These are phyloP conservation scores for Dromiciops gliroides DNA, from an alignment of 2,113 vertebrate genomes.

Conservation along the genomic window DNA sequence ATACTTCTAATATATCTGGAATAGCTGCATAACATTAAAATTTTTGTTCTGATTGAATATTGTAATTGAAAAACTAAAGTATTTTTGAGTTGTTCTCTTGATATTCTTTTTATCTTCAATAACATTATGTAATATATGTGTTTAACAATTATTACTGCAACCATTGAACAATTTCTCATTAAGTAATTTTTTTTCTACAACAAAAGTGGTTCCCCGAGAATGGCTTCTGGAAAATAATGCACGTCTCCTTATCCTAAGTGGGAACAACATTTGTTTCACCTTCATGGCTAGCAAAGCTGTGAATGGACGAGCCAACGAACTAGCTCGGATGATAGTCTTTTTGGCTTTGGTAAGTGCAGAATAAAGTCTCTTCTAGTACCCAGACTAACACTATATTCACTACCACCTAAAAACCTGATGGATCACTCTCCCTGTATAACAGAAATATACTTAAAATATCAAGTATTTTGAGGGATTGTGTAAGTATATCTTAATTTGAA, in stretches of 20 bases:
- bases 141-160: constrained; percentile 51
- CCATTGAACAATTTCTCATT: constrained; percentile 27
- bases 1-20: background rate
- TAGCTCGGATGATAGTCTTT: constrained; percentile 89
- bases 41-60: constrained; percentile 16
- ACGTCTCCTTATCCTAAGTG: constrained; percentile 91
- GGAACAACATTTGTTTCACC: constrained; percentile 89
- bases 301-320: constrained; percentile 84
- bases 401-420: background rate
- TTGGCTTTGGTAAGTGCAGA: constrained; percentile 89
- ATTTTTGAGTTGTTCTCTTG: constrained; percentile 35
- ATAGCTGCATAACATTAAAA: background rate
- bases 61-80: background rate
- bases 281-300: constrained; percentile 91
- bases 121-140: constrained; percentile 22
- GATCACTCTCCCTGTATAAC: constrained; percentile 1
- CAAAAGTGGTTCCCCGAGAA: constrained; percentile 87
- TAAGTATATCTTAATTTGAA: constrained; percentile 22
- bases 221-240: constrained; percentile 93
- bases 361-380: background rate
- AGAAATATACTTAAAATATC: constrained; percentile 9
- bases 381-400: constrained; percentile 15
- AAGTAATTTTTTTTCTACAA: constrained; percentile 34
- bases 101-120: constrained; percentile 46
- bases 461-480: constrained; percentile 24